A percentile compares a stretch with the other conserved stretches of the same genome.
Evolutionary conservation across 53 echinoderm and acorn worm genomes (phyloP).

Genomic region (Arbacia lixula): DNA sequence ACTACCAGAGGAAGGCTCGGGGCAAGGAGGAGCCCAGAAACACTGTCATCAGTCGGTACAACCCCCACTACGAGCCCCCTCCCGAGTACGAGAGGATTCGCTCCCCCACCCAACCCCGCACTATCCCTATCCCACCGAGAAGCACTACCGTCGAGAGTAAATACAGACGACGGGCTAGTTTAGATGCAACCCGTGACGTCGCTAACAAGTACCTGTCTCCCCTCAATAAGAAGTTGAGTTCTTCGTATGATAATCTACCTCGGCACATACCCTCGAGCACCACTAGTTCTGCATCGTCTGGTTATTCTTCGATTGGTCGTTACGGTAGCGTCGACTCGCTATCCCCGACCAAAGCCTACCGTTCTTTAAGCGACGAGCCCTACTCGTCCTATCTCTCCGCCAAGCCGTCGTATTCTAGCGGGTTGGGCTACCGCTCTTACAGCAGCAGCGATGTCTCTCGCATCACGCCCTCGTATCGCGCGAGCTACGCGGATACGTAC

Average conservation of each 20-base stretch:
- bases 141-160: slow-evolving; percentile 14
- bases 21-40: slow-evolving; percentile 45
- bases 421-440: slow-evolving; percentile 46
- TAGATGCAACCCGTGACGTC: slow-evolving; percentile 22
- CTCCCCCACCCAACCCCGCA: too few species aligned
- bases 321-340: slow-evolving; percentile 52
- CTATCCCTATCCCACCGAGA: neutral
- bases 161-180: slow-evolving; percentile 23
- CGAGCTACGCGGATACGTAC: slow-evolving; percentile 6
- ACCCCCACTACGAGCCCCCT: slow-evolving; percentile 34
- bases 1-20: slow-evolving; percentile 8
- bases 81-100: slow-evolving; percentile 40
- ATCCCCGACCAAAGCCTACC: slow-evolving; percentile 25
- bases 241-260: slow-evolving; percentile 57
- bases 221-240: slow-evolving; percentile 39
- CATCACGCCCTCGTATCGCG: slow-evolving; percentile 41
- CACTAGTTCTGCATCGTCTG: slow-evolving; percentile 24
- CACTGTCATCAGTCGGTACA: slow-evolving; percentile 37
- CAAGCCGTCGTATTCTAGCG: slow-evolving; percentile 51
- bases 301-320: slow-evolving; percentile 49
- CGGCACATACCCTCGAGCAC: slow-evolving; percentile 43
- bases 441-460: slow-evolving; percentile 55
- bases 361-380: slow-evolving; percentile 27
- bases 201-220: slow-evolving; percentile 8
- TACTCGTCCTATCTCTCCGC: slow-evolving; percentile 23